Percentiles rank a stretch among this genome's conserved stretches.
These are phyloP conservation scores for Chesias legatella DNA, from an alignment of 2,888 invertebrate species.

Conservation along the genomic window DNA sequence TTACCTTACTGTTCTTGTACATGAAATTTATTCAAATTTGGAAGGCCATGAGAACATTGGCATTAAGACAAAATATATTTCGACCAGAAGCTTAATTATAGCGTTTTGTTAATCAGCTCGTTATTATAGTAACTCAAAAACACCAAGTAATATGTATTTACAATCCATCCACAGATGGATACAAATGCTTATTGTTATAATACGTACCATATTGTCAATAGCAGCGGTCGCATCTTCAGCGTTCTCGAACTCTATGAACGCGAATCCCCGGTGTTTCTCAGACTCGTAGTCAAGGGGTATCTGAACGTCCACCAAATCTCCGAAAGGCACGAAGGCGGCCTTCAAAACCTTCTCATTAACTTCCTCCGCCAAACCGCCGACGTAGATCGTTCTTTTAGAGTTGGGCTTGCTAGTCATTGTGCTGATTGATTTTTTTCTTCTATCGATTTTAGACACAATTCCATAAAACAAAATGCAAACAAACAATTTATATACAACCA, in stretches of 20 bases:
- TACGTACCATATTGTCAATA: slow-evolving; percentile 97
- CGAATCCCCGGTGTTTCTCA: slow-evolving; percentile 98
- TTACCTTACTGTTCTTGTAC: too few species aligned
- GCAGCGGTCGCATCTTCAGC: slow-evolving; percentile 99
- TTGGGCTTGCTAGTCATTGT: slow-evolving; percentile 79
- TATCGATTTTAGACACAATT: background rate
- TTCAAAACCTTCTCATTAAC: slow-evolving; percentile 97
- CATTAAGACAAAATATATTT: too few species aligned
- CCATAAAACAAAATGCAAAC: background rate
- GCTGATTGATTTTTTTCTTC: background rate
- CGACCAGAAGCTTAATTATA: too few species aligned
- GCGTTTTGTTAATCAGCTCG: too few species aligned
- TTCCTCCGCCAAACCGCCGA: slow-evolving; percentile 95
- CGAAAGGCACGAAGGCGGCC: slow-evolving; percentile 99
- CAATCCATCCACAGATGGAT: too few species aligned
- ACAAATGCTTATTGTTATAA: too few species aligned
- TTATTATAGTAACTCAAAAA: too few species aligned
- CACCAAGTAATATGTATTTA: too few species aligned
- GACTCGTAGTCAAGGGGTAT: slow-evolving; percentile 98
- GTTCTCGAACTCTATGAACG: slow-evolving; percentile 98
- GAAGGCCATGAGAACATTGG: too few species aligned
- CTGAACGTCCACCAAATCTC: slow-evolving; percentile 98
- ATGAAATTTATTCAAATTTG: too few species aligned
- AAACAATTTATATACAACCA: background rate
- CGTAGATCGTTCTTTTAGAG: slow-evolving; percentile 90